phyloP scores from a whole-genome alignment of 2,113 vertebrate species.

The Epinephelus lanceolatus region DNA sequence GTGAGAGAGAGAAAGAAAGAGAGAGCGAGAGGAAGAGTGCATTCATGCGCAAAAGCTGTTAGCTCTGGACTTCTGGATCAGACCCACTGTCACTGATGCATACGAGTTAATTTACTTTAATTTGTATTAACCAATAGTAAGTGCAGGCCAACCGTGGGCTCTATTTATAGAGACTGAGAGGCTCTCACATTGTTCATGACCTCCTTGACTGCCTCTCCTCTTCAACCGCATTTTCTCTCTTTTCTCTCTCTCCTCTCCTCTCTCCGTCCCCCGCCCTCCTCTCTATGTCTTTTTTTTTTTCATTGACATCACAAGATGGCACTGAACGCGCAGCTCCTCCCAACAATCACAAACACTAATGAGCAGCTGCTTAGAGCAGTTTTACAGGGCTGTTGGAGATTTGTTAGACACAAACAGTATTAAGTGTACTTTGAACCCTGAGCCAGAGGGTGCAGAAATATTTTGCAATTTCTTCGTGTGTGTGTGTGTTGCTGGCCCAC shows the following conservation, averaged over 20 bases:
- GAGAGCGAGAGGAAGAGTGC: slow-evolving; percentile 33
- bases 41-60: slow-evolving; percentile 64
- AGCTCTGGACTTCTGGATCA: slow-evolving; percentile 57
- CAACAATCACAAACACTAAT: slow-evolving; percentile 58
- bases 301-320: slow-evolving; percentile 52
- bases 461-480: slow-evolving; percentile 10
- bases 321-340: slow-evolving; percentile 53
- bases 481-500: slow-evolving; percentile 69
- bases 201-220: slow-evolving; percentile 47
- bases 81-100: slow-evolving; percentile 66
- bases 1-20: slow-evolving; percentile 9
- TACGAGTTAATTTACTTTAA: slow-evolving; percentile 70
- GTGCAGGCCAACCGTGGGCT: slow-evolving; percentile 54
- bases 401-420: slow-evolving; percentile 52
- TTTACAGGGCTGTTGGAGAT: slow-evolving; percentile 46
- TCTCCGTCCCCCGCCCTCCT: not conserved
- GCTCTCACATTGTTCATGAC: slow-evolving; percentile 57
- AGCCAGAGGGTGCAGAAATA: slow-evolving; percentile 42
- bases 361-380: slow-evolving; percentile 56
- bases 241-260: slow-evolving; percentile 2
- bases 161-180: slow-evolving; percentile 64
- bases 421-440: slow-evolving; percentile 55
- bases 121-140: slow-evolving; percentile 73
- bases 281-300: slow-evolving; percentile 16
- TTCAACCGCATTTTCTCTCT: slow-evolving; percentile 38